A percentile compares a stretch with the other conserved stretches of the same genome.
Evolutionary conservation across 2,888 invertebrate genomes (phyloP).

Genomic region (Coremacera marginata): DNA sequence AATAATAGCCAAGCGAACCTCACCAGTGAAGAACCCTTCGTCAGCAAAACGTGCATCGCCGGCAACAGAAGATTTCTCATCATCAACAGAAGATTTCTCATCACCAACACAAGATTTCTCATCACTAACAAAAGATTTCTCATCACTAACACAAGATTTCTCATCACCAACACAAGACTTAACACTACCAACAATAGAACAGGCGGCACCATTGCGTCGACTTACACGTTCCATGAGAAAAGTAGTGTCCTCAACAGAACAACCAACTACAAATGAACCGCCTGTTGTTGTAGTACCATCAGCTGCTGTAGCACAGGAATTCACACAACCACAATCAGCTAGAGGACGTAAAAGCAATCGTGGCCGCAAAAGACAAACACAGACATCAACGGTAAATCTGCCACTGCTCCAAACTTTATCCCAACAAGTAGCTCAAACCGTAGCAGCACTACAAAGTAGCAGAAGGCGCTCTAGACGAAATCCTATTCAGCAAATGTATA

Average conservation of each 20-base stretch:
- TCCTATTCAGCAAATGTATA: constrained; percentile 38
- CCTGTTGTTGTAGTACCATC: neutral
- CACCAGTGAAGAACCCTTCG: no score
- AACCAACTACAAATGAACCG: neutral
- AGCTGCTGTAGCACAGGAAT: neutral
- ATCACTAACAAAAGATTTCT: no score
- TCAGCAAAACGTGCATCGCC: no score
- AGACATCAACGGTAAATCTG: neutral
- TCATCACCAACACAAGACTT: no score
- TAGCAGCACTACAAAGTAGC: no score
- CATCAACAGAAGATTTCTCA: no score
- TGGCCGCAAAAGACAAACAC: constrained; percentile 8
- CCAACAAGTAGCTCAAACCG: neutral
- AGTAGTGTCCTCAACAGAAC: neutral
- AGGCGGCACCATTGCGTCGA: neutral
- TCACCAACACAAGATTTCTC: no score
- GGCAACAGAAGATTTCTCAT: no score
- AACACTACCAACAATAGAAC: neutral
- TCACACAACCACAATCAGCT: neutral
- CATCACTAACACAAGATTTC: no score
- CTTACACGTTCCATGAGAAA: neutral
- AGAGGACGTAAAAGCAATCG: neutral
- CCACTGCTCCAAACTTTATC: neutral
- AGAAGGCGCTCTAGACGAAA: neutral
- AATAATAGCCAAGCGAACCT: no score